phyloP scores from a whole-genome alignment of 2,797 vertebrate species.

The Chrosomus eos region DNA sequence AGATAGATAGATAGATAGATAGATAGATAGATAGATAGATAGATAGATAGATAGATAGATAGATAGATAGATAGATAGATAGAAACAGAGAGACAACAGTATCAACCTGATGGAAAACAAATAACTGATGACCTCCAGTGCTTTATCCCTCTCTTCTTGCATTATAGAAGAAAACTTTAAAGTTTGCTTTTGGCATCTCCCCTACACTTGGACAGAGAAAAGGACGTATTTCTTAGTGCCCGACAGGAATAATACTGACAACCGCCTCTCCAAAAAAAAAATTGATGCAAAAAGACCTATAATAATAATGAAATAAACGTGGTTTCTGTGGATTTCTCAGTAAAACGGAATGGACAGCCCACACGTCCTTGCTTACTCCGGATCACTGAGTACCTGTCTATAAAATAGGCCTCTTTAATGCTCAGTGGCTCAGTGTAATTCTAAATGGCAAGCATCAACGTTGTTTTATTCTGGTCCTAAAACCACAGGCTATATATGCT shows the following conservation, averaged over 20 bases:
- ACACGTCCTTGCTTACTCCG: background rate
- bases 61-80: background rate
- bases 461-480: constrained; percentile 45
- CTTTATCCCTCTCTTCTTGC: constrained; percentile 6
- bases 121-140: constrained; percentile 33
- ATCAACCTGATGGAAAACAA: constrained; percentile 9
- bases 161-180: constrained; percentile 32
- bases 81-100: background rate
- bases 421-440: constrained; percentile 41
- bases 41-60: background rate
- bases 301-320: constrained; percentile 6
- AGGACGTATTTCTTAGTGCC: background rate
- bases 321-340: background rate
- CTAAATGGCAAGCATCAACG: constrained; percentile 47
- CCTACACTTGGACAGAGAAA: constrained; percentile 4
- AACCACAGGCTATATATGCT: constrained; percentile 31
- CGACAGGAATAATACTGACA: constrained; percentile 5
- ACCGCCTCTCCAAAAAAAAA: background rate
- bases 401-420: constrained; percentile 42
- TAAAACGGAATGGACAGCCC: constrained; percentile 2
- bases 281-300: background rate
- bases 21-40: background rate
- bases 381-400: constrained; percentile 32
- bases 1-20: background rate
- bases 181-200: constrained; percentile 31